Evolutionary conservation across 2,888 invertebrate genomes (phyloP).

Genomic region (Aphodius granarius): DNA sequence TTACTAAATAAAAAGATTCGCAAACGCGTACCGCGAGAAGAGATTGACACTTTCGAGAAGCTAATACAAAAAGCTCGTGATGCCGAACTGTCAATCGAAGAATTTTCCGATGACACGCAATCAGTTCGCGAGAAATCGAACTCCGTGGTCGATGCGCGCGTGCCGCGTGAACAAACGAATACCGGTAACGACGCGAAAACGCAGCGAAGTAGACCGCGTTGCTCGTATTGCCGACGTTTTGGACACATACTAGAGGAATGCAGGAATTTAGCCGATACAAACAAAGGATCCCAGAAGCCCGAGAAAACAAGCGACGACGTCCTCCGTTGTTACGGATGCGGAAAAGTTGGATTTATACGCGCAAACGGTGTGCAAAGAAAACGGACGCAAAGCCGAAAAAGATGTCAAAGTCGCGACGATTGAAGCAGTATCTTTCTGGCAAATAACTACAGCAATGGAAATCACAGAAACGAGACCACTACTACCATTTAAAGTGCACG

Average conservation of each 20-base stretch:
- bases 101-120: background rate
- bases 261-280: background rate
- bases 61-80: background rate
- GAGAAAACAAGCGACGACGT: background rate
- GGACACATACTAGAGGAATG: background rate
- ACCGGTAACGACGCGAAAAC: background rate
- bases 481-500: background rate
- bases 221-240: constrained; percentile 3
- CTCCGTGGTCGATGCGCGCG: background rate
- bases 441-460: background rate
- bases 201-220: background rate
- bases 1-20: background rate
- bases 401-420: background rate
- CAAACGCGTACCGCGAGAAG: background rate
- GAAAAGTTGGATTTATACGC: background rate
- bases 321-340: background rate
- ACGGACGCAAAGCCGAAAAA: background rate
- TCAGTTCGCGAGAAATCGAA: background rate
- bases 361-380: background rate
- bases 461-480: background rate
- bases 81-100: constrained; percentile 1
- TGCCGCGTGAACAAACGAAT: background rate
- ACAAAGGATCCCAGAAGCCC: background rate
- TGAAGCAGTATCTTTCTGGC: constrained; percentile 1
- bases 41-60: background rate